phyloP scores from a whole-genome alignment of 2,797 vertebrate genomes.

The Eulemur albifrons region DNA sequence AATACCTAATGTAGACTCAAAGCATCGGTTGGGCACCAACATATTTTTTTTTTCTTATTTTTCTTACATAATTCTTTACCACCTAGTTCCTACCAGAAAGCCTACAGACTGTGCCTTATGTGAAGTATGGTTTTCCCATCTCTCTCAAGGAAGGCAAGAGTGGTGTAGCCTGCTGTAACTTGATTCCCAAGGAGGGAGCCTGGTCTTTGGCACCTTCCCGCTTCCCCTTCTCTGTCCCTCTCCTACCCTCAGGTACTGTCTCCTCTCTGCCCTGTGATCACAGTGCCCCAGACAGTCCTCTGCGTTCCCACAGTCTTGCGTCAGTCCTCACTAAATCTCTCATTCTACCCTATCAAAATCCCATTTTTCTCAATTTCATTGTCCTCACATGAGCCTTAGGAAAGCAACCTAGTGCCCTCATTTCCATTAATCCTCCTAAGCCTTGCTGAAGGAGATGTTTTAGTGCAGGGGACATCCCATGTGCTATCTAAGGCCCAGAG shows the following conservation, averaged over 20 bases:
- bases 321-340: not conserved
- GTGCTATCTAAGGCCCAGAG: not conserved
- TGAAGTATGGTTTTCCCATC: not conserved
- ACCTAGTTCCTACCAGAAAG: not conserved
- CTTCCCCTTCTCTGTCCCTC: not conserved
- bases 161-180: not conserved
- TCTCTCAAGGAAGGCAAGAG: not conserved
- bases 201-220: not conserved
- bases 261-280: not conserved
- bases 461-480: not conserved
- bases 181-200: not conserved
- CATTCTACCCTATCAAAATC: not conserved
- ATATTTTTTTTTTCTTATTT: not conserved
- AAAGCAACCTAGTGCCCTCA: not conserved
- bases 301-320: not conserved
- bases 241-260: not conserved
- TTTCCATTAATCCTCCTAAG: not conserved
- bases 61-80: not conserved
- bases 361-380: not conserved
- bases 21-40: not conserved
- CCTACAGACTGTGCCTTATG: not conserved
- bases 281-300: not conserved
- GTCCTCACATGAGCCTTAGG: not conserved
- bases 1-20: not conserved
- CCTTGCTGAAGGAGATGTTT: not conserved